Conservation (phyloP, 2,113 vertebrate genomes). For the Mustela nigripes region DNA sequence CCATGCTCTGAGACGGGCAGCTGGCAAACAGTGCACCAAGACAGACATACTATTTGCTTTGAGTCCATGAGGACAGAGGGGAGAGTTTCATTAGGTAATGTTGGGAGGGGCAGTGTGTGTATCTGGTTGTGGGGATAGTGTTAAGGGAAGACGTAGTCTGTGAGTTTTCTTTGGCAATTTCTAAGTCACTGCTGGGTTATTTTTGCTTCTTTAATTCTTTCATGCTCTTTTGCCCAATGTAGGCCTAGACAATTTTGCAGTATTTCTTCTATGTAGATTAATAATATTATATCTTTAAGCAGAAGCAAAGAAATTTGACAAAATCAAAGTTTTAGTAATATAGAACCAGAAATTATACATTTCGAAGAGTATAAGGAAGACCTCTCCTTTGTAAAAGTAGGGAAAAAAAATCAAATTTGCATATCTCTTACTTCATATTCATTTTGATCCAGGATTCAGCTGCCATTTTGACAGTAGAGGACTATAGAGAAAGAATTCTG, state of each 20-base stretch:
- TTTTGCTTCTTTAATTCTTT: not conserved
- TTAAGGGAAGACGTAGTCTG: not conserved
- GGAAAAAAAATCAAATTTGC: not conserved
- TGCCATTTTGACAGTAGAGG: slow-evolving; percentile 64
- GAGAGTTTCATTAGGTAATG: not conserved
- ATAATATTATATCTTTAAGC: not conserved
- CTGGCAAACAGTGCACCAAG: not conserved
- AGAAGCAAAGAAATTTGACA: not conserved
- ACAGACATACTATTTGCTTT: not conserved
- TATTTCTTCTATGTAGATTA: not conserved
- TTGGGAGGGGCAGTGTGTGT: too few relatives aligned
- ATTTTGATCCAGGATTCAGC: slow-evolving; percentile 70
- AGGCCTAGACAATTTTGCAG: not conserved
- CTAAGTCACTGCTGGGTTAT: not conserved
- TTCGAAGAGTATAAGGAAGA: not conserved
- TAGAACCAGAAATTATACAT: not conserved
- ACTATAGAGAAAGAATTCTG: not conserved
- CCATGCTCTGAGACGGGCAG: not conserved
- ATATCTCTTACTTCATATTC: slow-evolving; percentile 58
- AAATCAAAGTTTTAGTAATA: not conserved
- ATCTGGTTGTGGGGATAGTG: accelerated
- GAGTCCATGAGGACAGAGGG: not conserved
- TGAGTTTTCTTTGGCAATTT: not conserved
- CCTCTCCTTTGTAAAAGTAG: not conserved
- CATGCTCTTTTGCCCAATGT: not conserved